These are phyloP conservation scores for Meghimatium bilineatum DNA, from an alignment of 2,888 invertebrate species.

Conservation along the genomic window DNA sequence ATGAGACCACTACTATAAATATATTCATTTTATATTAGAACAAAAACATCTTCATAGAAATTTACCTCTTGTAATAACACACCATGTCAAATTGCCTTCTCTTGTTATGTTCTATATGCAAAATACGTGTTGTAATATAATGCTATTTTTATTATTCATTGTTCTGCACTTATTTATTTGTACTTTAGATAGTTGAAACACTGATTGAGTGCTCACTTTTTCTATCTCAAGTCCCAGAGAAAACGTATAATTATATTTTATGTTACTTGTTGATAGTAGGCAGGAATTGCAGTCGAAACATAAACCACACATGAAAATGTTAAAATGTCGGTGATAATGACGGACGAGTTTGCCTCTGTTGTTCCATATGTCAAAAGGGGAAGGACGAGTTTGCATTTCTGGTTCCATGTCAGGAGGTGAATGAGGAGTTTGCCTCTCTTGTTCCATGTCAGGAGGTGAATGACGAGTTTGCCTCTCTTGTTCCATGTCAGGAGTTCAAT, in stretches of 20 bases:
- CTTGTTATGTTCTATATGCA: slow-evolving; percentile 44
- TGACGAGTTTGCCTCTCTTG: too few relatives aligned
- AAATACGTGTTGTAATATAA: slow-evolving; percentile 35
- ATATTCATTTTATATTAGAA: slow-evolving; percentile 2
- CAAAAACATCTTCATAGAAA: not conserved
- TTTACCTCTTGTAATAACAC: slow-evolving; percentile 11
- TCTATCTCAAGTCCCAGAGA: not conserved
- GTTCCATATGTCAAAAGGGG: too few relatives aligned
- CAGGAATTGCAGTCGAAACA: too few relatives aligned
- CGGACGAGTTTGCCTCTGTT: too few relatives aligned
- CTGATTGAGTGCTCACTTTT: not conserved
- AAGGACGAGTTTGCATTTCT: too few relatives aligned
- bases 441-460: too few relatives aligned
- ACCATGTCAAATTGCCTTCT: slow-evolving; percentile 39
- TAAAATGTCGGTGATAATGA: too few relatives aligned
- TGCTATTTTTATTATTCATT: slow-evolving; percentile 28
- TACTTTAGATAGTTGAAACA: slow-evolving; percentile 14
- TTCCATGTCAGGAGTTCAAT: too few relatives aligned
- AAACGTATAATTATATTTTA: too few relatives aligned
- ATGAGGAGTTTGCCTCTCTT: too few relatives aligned
- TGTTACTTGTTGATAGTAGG: too few relatives aligned
- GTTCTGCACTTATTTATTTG: slow-evolving; percentile 30
- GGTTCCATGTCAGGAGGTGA: too few relatives aligned
- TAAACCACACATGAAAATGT: not conserved
- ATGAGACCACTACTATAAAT: not conserved